phyloP scores from a whole-genome alignment of 2,797 vertebrate species.

The Erethizon dorsatum region DNA sequence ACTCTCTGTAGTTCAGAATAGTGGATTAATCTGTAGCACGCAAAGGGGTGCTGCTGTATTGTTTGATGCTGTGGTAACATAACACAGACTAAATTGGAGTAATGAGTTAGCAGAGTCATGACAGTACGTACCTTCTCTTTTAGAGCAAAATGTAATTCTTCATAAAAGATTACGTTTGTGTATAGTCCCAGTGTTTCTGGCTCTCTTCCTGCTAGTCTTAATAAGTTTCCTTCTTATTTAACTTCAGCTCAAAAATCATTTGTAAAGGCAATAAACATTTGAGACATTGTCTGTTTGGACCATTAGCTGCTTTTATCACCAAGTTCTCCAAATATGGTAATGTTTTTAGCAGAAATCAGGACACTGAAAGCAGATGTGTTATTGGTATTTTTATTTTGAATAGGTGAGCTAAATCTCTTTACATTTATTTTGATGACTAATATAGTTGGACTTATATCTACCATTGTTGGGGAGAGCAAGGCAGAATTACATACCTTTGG shows the following conservation, averaged over 20 bases:
- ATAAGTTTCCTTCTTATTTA: slow-evolving; percentile 45
- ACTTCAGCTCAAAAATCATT: slow-evolving; percentile 73
- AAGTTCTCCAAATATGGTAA: background rate
- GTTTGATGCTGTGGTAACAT: background rate
- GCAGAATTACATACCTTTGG: background rate
- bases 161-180: background rate
- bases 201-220: slow-evolving; percentile 40
- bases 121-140: background rate
- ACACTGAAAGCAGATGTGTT: background rate
- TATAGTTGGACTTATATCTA: background rate
- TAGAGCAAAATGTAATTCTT: background rate
- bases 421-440: background rate
- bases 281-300: slow-evolving; percentile 74
- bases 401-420: background rate
- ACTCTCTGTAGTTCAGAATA: background rate
- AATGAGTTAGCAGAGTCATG: background rate
- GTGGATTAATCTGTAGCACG: background rate
- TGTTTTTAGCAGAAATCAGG: slow-evolving; percentile 75
- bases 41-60: background rate
- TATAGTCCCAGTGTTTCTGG: slow-evolving; percentile 21
- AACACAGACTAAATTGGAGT: background rate
- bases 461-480: background rate
- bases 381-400: slow-evolving; percentile 52
- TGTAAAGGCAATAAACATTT: slow-evolving; percentile 72
- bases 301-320: background rate